Evolutionary conservation across 2,888 invertebrate genomes (phyloP).

Genomic region (Ectemnius continuus): DNA sequence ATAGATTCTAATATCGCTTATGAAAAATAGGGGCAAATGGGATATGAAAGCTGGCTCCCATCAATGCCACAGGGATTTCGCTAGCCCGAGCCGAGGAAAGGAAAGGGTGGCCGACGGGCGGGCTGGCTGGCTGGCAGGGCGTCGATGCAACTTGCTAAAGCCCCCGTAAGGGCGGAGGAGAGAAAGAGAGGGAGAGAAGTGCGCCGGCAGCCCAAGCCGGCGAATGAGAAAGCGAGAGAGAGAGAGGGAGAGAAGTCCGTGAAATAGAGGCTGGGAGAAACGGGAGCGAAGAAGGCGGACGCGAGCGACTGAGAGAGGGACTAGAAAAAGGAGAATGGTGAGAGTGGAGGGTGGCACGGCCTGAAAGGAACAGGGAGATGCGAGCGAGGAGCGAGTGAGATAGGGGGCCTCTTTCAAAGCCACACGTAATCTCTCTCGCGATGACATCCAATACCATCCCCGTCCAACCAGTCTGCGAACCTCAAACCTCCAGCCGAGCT

Average conservation of each 20-base stretch:
- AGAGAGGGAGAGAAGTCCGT: slow-evolving; percentile 27
- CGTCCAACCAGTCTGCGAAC: slow-evolving; percentile 61
- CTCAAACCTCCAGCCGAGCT: slow-evolving; percentile 58
- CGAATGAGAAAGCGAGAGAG: slow-evolving; percentile 41
- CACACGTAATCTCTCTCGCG: slow-evolving; percentile 72
- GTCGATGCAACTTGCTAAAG: slow-evolving; percentile 43
- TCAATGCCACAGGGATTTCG: slow-evolving; percentile 51
- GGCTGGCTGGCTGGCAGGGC: too few species aligned
- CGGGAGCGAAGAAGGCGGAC: slow-evolving; percentile 31
- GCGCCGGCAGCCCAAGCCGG: slow-evolving; percentile 11
- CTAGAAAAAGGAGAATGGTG: slow-evolving; percentile 12
- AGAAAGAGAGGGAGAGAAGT: slow-evolving; percentile 20
- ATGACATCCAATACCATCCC: slow-evolving; percentile 72
- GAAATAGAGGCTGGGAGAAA: slow-evolving; percentile 5
- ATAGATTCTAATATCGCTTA: slow-evolving; percentile 70
- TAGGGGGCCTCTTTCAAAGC: slow-evolving; percentile 66
- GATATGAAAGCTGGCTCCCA: slow-evolving; percentile 60
- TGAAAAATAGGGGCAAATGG: slow-evolving; percentile 68
- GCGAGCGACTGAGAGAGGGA: slow-evolving; percentile 27
- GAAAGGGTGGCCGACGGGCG: slow-evolving; percentile 14
- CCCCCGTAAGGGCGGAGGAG: slow-evolving; percentile 29
- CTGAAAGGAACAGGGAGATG: slow-evolving; percentile 22
- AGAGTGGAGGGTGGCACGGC: slow-evolving; percentile 13
- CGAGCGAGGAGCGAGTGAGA: slow-evolving; percentile 41
- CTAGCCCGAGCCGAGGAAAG: slow-evolving; percentile 3